Evolutionary conservation across 1,140 invertebrate species (phyloP), one percentile per base, ranked within the genome.

Genomic region (Diorhabda carinulata): DNA sequence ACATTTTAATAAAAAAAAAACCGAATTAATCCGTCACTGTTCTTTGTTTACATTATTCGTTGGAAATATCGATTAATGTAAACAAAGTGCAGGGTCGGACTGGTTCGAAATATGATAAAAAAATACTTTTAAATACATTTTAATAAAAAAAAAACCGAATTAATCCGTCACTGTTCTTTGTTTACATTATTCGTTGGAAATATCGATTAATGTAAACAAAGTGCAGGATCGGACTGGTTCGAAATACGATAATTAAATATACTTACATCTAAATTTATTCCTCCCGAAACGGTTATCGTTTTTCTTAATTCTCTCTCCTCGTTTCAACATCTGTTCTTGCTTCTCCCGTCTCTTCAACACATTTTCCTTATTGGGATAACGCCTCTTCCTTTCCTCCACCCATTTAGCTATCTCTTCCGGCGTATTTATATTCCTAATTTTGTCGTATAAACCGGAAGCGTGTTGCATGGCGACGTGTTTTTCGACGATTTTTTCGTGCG

Each of bases 401-500:
- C 93, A 96, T 80, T 92, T 92, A 61, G 87, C 78, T 71, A 95
- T 89, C 69, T 95, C 92, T 79, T 94, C 91, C 2, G 89, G 86
- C 6, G 88, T 89, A 67, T 89, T 87, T 7, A 92, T 72, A 75
- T 88, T 88, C 75, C 87, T 87, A 64, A 95, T 90, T 82, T 87
- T 89, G 61, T 91, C 85, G 76, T 90, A 95, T 25, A 94, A 78
- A 9, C 93, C 92, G 42, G 88, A 89, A 25, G 83, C 83, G 81
- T 96, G 94, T 83, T 95, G 92, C 83, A 91, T 88, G 80, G 86
- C 82, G 71, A 93, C 88, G 77, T 96, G 94, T 74, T 89, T 89
- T 65, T 90, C 87, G 9, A 96, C 86, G 2, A 95, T 81, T 78
- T 90, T 90, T 6, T 90, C 86, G 80, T 93, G 88, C 10, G 92